Conservation (phyloP, 92 coral and sea anemone species). For the Siderastrea siderea region DNA sequence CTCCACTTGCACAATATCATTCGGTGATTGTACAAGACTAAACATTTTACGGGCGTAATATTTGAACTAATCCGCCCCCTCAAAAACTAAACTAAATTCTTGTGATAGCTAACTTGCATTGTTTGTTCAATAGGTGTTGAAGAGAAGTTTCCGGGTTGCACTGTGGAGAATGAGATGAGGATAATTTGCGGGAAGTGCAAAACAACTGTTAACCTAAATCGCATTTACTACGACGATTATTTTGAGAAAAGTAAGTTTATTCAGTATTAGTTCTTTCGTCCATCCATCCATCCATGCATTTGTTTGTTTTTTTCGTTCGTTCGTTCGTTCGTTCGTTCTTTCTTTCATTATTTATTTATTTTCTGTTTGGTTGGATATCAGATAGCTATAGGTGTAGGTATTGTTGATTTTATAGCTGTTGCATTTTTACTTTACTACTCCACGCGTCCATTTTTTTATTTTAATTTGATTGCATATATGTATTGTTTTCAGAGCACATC, state of each 20-base stretch:
- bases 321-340: not conserved
- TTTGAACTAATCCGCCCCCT: not conserved
- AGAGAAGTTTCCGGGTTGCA: constrained; percentile 14
- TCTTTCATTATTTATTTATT: not conserved
- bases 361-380: too few relatives aligned
- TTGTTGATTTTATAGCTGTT: too few relatives aligned
- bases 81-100: constrained; percentile 21
- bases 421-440: too few relatives aligned
- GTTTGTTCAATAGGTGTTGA: constrained; percentile 38
- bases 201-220: constrained; percentile 5
- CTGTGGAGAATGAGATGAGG: constrained; percentile 4
- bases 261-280: not conserved
- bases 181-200: constrained; percentile 24
- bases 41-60: not conserved
- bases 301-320: too few relatives aligned
- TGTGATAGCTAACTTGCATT: not conserved
- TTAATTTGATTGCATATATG: not conserved
- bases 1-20: not conserved
- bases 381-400: too few relatives aligned
- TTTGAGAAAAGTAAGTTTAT: constrained; percentile 28
- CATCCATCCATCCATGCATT: too few relatives aligned
- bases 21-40: constrained; percentile 10
- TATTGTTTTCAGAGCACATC: constrained; percentile 11
- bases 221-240: constrained; percentile 27
- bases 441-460: constrained; percentile 1